Evolutionary conservation across 1,140 invertebrate genomes (phyloP).

Genomic region (Gonatopus flavifemur): DNA sequence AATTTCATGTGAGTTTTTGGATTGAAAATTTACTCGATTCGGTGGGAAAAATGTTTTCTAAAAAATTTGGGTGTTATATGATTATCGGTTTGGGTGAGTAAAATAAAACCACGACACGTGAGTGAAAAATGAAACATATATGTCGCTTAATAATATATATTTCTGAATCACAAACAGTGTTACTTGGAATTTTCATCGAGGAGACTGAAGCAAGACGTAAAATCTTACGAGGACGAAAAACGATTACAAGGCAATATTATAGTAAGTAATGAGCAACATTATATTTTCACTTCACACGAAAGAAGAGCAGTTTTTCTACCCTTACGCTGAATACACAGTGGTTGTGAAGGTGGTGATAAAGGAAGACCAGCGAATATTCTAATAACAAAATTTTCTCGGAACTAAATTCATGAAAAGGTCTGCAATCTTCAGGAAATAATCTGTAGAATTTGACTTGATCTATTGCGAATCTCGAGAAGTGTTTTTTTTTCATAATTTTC

Average conservation of each 20-base stretch:
- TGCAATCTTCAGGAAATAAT: too few species aligned
- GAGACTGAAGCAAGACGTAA: conserved; percentile 73
- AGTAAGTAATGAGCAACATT: conserved; percentile 65
- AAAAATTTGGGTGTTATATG: conserved; percentile 40
- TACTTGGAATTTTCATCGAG: conserved; percentile 65
- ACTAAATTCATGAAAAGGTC: too few species aligned
- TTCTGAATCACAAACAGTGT: conserved; percentile 56
- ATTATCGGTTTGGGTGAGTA: conserved; percentile 50
- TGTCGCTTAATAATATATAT: conserved; percentile 5
- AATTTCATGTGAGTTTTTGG: too few species aligned
- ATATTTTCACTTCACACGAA: too few species aligned
- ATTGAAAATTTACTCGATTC: not conserved
- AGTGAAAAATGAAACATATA: not conserved
- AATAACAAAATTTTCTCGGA: too few species aligned
- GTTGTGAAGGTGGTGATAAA: too few species aligned
- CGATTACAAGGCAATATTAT: conserved; percentile 72
- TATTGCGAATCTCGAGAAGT: too few species aligned
- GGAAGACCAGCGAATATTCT: too few species aligned
- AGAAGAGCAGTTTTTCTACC: too few species aligned
- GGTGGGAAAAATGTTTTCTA: conserved; percentile 34
- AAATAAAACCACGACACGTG: not conserved
- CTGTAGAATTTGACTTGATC: too few species aligned
- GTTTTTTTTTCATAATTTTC: too few species aligned
- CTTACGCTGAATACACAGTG: too few species aligned
- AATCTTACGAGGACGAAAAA: conserved; percentile 72